Percentiles rank a stretch among this genome's conserved stretches.
Evolutionary conservation across 2,113 vertebrate species (phyloP).

Genomic region (Rhabdornis inornatus): DNA sequence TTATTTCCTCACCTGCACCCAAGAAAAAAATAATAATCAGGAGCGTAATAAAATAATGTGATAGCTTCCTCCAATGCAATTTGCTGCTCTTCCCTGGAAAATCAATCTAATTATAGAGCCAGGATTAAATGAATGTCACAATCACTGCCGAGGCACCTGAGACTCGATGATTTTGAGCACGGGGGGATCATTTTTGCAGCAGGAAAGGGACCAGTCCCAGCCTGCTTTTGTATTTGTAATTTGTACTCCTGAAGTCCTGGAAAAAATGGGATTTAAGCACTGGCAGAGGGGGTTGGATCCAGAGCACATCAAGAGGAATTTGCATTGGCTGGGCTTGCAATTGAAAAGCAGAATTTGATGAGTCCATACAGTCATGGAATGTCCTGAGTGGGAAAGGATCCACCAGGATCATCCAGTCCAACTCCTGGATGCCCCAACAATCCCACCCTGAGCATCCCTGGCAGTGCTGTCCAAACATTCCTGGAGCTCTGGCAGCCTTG

Average conservation of each 20-base stretch:
- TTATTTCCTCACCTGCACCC: conserved; percentile 11
- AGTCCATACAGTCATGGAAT: neutral
- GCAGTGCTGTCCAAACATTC: fast-evolving
- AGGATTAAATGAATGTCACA: conserved; percentile 42
- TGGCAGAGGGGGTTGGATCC: fast-evolving
- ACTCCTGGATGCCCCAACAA: too few species aligned
- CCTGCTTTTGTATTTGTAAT: neutral
- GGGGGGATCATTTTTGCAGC: neutral
- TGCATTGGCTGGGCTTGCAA: fast-evolving
- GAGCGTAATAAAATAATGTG: conserved; percentile 31
- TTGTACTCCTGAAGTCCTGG: neutral
- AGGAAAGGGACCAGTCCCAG: neutral
- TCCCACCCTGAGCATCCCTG: neutral
- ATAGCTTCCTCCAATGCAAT: conserved; percentile 44
- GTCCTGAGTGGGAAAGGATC: neutral
- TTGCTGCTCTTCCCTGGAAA: conserved; percentile 40
- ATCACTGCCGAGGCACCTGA: neutral
- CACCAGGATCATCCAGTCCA: neutral
- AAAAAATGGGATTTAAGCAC: neutral
- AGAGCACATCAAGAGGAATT: fast-evolving
- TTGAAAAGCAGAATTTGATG: neutral
- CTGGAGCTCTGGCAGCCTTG: neutral
- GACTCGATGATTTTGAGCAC: neutral
- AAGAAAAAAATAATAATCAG: neutral
- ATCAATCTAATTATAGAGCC: conserved; percentile 54